phyloP scores from a whole-genome alignment of 2,113 vertebrate species.

The Manacus vitellinus region DNA sequence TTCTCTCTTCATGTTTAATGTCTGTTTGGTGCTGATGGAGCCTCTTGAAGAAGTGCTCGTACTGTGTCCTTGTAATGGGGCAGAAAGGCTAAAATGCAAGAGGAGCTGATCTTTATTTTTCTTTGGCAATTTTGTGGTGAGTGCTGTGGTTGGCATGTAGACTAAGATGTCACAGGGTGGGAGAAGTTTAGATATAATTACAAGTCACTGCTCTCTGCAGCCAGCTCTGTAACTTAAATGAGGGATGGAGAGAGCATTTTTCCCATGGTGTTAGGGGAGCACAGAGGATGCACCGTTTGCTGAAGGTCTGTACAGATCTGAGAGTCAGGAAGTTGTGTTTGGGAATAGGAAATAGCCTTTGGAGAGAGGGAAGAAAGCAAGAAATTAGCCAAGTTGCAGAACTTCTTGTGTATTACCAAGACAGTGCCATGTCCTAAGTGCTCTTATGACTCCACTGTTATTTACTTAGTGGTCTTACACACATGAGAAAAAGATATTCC shows the following conservation, averaged over 20 bases:
- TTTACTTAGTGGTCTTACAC: background rate
- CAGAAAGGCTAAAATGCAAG: background rate
- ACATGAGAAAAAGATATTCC: background rate
- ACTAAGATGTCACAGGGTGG: background rate
- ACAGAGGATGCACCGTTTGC: background rate
- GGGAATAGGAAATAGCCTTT: background rate
- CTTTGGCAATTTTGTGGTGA: slow-evolving; percentile 4
- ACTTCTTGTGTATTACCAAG: background rate
- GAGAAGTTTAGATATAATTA: slow-evolving; percentile 24
- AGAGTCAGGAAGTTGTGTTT: background rate
- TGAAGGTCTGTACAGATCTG: background rate
- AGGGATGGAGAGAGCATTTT: background rate
- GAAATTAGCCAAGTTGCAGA: background rate
- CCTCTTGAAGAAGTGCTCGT: background rate
- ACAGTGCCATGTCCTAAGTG: background rate
- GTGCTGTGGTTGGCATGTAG: background rate
- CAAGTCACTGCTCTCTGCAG: background rate
- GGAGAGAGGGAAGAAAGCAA: background rate
- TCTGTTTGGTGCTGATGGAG: background rate
- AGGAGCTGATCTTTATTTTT: background rate
- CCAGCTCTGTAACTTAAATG: background rate
- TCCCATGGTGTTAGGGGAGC: background rate
- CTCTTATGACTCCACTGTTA: background rate
- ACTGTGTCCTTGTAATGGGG: background rate
- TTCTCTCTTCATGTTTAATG: background rate